Evolutionary conservation across 2,888 invertebrate species (phyloP).

Genomic region (Agonopterix heracliana): DNA sequence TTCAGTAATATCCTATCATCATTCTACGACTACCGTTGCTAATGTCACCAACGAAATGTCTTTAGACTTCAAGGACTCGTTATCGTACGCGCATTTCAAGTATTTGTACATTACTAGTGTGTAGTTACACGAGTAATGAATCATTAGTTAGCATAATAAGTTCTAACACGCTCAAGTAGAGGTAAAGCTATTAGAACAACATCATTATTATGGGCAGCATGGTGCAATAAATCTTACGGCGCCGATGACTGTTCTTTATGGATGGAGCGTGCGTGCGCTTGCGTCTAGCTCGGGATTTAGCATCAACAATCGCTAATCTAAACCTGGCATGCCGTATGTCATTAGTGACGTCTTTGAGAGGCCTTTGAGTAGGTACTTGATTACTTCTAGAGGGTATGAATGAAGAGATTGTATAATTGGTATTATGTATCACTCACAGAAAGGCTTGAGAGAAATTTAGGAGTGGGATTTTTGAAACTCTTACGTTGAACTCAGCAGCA

Average conservation of each 20-base stretch:
- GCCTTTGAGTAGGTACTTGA: not conserved
- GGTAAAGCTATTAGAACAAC: slow-evolving; percentile 7
- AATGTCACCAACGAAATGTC: slow-evolving; percentile 11
- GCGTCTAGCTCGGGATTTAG: not conserved
- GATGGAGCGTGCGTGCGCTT: slow-evolving; percentile 33
- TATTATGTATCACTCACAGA: too few species aligned
- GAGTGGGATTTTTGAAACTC: too few species aligned
- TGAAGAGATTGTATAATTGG: too few species aligned
- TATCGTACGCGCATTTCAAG: not conserved
- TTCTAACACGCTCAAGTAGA: too few species aligned
- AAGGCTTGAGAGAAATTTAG: too few species aligned
- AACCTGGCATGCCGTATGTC: not conserved
- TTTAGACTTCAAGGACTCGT: not conserved
- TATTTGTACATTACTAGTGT: too few species aligned
- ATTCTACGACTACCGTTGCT: slow-evolving; percentile 17
- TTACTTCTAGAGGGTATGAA: too few species aligned
- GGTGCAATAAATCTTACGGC: slow-evolving; percentile 59
- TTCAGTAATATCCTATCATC: slow-evolving; percentile 21
- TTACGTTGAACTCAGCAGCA: too few species aligned
- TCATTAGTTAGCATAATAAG: too few species aligned
- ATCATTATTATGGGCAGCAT: slow-evolving; percentile 56
- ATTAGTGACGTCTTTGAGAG: not conserved
- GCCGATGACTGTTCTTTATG: slow-evolving; percentile 50
- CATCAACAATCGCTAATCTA: not conserved
- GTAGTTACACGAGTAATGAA: too few species aligned